Percentiles rank a stretch among this genome's conserved stretches.
Evolutionary conservation across 2,888 invertebrate species (phyloP).

Genomic region (Eupithecia exiguata): DNA sequence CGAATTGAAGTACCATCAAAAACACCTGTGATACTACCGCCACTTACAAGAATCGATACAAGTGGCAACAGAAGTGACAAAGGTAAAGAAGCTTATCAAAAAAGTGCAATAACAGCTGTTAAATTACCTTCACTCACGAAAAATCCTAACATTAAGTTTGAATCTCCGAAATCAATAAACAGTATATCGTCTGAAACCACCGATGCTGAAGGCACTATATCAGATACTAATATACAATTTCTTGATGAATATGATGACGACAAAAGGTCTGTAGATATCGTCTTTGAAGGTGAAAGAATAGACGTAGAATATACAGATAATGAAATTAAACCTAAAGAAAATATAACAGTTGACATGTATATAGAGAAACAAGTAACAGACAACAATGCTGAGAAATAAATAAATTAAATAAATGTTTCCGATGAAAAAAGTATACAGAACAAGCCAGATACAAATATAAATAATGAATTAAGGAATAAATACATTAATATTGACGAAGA

Average conservation of each 20-base stretch:
- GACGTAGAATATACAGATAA: background rate
- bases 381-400: background rate
- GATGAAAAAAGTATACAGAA: background rate
- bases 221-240: constrained; percentile 38
- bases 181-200: constrained; percentile 27
- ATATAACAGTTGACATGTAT: background rate
- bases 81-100: background rate
- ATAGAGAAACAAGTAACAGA: background rate
- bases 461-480: background rate
- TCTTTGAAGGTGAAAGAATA: background rate
- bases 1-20: background rate
- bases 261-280: background rate
- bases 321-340: background rate
- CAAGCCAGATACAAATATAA: background rate
- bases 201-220: constrained; percentile 34
- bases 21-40: constrained; percentile 12
- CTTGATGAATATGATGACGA: constrained; percentile 34
- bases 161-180: constrained; percentile 33
- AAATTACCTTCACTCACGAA: constrained; percentile 26
- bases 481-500: background rate
- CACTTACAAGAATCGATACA: constrained; percentile 2
- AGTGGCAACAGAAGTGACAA: background rate
- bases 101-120: background rate
- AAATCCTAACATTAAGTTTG: constrained; percentile 15
- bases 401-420: background rate